phyloP scores from a whole-genome alignment of 2,888 invertebrate species.

The Lomographa bimaculata region DNA sequence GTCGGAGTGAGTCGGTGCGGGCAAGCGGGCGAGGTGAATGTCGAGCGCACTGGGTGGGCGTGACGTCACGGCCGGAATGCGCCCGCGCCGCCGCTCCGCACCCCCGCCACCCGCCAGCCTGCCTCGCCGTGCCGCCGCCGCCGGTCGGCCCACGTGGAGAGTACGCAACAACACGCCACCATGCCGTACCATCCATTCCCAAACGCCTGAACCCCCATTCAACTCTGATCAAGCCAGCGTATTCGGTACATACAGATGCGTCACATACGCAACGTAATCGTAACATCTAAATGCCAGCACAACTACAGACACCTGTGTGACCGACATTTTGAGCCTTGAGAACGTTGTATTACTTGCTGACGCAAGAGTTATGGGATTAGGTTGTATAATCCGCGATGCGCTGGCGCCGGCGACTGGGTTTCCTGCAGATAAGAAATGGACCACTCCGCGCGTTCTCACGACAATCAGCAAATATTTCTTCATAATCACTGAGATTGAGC shows the following conservation, averaged over 20 bases:
- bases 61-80: constrained; percentile 82
- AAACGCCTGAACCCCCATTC: constrained; percentile 57
- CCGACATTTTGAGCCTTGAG: constrained; percentile 9
- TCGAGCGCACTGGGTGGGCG: constrained; percentile 79
- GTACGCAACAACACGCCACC: constrained; percentile 60
- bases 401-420: constrained; percentile 63
- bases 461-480: constrained; percentile 23
- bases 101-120: constrained; percentile 25
- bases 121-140: constrained; percentile 8
- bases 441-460: constrained; percentile 57
- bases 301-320: constrained; percentile 21
- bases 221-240: no score
- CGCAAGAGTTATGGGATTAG: constrained; percentile 55
- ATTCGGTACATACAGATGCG: constrained; percentile 47
- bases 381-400: constrained; percentile 59
- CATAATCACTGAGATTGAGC: constrained; percentile 10
- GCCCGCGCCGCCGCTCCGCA: constrained; percentile 58
- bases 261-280: constrained; percentile 32
- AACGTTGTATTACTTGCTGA: constrained; percentile 12
- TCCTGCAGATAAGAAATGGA: constrained; percentile 74
- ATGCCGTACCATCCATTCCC: constrained; percentile 43
- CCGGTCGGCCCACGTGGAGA: constrained; percentile 64
- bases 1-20: constrained; percentile 44
- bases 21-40: constrained; percentile 70
- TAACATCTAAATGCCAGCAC: constrained; percentile 10